These are phyloP conservation scores for Ornithoptera priamus DNA, from an alignment of 2,888 invertebrate species.

Conservation along the genomic window DNA sequence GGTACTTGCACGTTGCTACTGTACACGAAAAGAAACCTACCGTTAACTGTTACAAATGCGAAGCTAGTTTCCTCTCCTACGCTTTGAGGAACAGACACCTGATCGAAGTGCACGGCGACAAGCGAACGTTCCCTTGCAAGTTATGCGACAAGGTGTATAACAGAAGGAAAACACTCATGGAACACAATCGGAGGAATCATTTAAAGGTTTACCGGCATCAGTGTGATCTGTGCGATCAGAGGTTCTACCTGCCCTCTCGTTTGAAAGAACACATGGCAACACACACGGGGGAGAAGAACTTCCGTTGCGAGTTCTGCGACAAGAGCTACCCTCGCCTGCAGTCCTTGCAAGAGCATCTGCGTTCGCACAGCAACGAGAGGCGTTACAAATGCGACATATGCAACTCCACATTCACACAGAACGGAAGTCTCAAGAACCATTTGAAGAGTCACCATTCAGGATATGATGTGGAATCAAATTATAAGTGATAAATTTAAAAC, in stretches of 20 bases:
- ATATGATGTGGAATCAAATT: constrained; percentile 16
- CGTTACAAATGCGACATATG: constrained; percentile 77
- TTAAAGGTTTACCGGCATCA: constrained; percentile 64
- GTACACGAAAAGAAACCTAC: constrained; percentile 69
- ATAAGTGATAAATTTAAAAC: not conserved
- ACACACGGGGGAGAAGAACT: constrained; percentile 76
- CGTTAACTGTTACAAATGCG: constrained; percentile 68
- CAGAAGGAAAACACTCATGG: constrained; percentile 62
- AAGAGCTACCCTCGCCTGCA: constrained; percentile 80
- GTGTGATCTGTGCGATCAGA: constrained; percentile 66
- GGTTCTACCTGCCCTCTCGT: constrained; percentile 68
- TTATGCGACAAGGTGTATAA: constrained; percentile 67
- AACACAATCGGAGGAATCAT: constrained; percentile 63
- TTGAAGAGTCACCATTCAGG: constrained; percentile 73
- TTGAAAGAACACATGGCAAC: constrained; percentile 74
- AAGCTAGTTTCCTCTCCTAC: constrained; percentile 62
- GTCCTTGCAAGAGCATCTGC: constrained; percentile 78
- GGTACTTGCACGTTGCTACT: constrained; percentile 60
- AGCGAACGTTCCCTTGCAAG: constrained; percentile 63
- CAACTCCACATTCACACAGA: constrained; percentile 76
- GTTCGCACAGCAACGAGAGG: constrained; percentile 77
- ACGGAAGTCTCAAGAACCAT: constrained; percentile 78
- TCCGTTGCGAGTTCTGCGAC: constrained; percentile 78
- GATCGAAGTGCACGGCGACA: constrained; percentile 66
- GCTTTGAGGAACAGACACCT: constrained; percentile 61